phyloP scores from a whole-genome alignment of 2,797 vertebrate genomes.

The Pterois miles region DNA sequence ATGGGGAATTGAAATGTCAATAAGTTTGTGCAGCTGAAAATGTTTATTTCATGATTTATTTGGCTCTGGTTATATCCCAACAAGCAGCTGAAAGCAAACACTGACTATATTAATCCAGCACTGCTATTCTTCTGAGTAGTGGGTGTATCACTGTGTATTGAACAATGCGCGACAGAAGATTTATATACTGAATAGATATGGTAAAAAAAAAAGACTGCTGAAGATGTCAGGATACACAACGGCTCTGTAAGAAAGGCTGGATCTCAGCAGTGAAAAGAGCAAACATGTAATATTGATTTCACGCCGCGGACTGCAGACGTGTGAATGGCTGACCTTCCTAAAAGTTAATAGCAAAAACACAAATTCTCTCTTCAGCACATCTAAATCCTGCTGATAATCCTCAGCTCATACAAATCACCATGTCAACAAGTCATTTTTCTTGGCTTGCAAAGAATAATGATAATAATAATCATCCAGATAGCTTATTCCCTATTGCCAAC shows the following conservation, averaged over 20 bases:
- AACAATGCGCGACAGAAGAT: neutral
- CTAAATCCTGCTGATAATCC: constrained; percentile 13
- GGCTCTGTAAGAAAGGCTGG: neutral
- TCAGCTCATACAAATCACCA: neutral
- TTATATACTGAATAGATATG: neutral
- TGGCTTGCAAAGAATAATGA: neutral
- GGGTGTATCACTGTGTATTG: neutral
- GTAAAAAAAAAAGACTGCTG: neutral
- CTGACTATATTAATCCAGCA: neutral
- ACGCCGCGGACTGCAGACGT: neutral
- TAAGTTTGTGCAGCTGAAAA: neutral
- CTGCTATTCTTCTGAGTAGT: neutral
- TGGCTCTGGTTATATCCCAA: neutral
- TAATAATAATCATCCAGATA: neutral
- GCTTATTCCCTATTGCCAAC: neutral
- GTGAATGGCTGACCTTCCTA: constrained; percentile 43
- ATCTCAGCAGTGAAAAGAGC: constrained; percentile 44
- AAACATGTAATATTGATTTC: constrained; percentile 43
- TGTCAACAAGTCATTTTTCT: constrained; percentile 8
- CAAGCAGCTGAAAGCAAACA: constrained; percentile 12
- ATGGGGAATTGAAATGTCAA: neutral
- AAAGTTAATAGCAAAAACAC: constrained; percentile 41
- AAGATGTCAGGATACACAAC: constrained; percentile 11
- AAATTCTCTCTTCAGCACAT: constrained; percentile 15
- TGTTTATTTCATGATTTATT: neutral